Percentiles rank a stretch among this genome's conserved stretches.
phyloP scores from a whole-genome alignment of 2,113 vertebrate species.

The Dendrocopos noguchii region DNA sequence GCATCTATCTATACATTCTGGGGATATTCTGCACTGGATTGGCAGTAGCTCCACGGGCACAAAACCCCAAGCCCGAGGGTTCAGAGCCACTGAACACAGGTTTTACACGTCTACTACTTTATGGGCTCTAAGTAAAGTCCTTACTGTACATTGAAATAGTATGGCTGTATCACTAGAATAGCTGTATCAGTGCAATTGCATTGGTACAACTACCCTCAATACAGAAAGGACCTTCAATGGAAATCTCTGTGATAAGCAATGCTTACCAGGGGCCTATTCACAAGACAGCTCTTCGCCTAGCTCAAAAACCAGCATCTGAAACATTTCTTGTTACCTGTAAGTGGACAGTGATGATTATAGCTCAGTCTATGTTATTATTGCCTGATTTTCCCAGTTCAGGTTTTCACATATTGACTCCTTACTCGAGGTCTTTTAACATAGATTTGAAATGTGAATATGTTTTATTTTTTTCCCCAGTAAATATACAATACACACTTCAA shows the following conservation, averaged over 20 bases:
- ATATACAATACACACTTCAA: slow-evolving; percentile 85
- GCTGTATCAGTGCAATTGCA: neutral
- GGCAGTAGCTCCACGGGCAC: neutral
- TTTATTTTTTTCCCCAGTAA: slow-evolving; percentile 83
- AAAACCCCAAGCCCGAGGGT: neutral
- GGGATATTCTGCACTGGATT: neutral
- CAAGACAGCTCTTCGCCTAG: neutral
- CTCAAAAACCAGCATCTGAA: neutral
- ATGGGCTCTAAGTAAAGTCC: neutral
- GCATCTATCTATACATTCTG: neutral
- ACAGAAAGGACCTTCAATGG: neutral
- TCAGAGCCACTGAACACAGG: neutral
- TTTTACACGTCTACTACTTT: neutral
- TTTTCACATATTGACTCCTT: slow-evolving; percentile 62
- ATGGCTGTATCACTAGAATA: neutral
- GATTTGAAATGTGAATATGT: slow-evolving; percentile 83
- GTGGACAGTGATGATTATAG: slow-evolving; percentile 70
- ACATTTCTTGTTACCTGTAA: slow-evolving; percentile 52
- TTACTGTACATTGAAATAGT: neutral
- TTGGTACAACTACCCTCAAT: neutral
- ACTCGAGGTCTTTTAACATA: slow-evolving; percentile 73
- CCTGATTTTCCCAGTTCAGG: slow-evolving; percentile 43
- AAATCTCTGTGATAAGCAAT: neutral
- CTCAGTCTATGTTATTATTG: slow-evolving; percentile 69
- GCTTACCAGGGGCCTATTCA: neutral